Evolutionary conservation across 2,888 invertebrate genomes (phyloP), one percentile per base, ranked within the genome.

Genomic region (Cataglyphis cursor): DNA sequence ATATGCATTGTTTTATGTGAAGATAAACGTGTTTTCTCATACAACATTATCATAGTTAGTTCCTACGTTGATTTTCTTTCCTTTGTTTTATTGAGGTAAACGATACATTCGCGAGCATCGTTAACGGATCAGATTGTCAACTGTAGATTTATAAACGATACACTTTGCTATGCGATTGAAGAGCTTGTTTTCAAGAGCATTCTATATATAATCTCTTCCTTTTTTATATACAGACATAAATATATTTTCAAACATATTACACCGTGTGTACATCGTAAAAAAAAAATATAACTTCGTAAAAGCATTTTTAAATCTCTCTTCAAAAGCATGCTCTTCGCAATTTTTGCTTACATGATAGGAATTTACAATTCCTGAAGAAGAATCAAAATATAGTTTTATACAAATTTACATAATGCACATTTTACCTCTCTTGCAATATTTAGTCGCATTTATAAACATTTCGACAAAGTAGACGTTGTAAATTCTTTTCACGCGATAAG

Each of bases 11-110:
- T 21, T 0, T 54, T 9, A 57, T 28, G 57, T 41, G 41, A 24
- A 57, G 21, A 9, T 72, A 57, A 15, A 70, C 28, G 21, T 78
- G 38, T 31, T 57, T 57, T 74, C 12, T 75, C 21, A 15, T 10
- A 41, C 38, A 28, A 38, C 24, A 66, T 76, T 24, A 38, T 57
- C 76, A 31, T 31, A 31, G 1, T 54, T 51, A 64, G 12, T 41
- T 44, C 21, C n/a, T 38, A 54, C 28, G 21, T 65, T 81, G 28
- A 61, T 3, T 61, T 3, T 61, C 8, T 81, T 59, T 35, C 72
- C 41, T 78, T 51, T 65, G 57, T 64, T 87, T 87, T 83, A 85
- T 88, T 87, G 28, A 83, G 74, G 61, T 80, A 74, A 80, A 83
- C 64, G 68, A 65, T 80, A 64, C 73, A 80, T 82, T 87, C 68